Conservation (phyloP, 2,113 vertebrate species). For the Polypterus senegalus region DNA sequence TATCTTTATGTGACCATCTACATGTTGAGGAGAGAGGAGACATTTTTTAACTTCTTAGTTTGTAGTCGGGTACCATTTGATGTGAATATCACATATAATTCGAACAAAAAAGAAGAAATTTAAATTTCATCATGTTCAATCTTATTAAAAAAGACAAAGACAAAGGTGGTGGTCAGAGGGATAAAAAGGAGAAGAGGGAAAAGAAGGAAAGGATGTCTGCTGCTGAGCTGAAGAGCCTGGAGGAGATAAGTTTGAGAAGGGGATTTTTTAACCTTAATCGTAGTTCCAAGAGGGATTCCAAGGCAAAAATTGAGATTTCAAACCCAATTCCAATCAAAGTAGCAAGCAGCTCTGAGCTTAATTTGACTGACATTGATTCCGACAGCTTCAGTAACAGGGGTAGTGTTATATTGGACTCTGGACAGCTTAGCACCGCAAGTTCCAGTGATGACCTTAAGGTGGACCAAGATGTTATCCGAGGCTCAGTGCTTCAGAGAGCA, state of each 20-base stretch:
- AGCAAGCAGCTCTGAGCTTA: constrained; percentile 68
- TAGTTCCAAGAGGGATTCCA: constrained; percentile 70
- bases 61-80: too few species aligned
- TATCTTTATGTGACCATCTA: too few species aligned
- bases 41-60: too few species aligned
- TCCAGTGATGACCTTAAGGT: constrained; percentile 65
- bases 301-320: constrained; percentile 78
- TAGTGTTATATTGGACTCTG: constrained; percentile 50
- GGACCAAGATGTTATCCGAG: constrained; percentile 53
- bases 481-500: constrained; percentile 72
- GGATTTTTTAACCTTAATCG: constrained; percentile 86
- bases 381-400: constrained; percentile 58
- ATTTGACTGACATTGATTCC: constrained; percentile 57
- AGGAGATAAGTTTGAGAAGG: constrained; percentile 84
- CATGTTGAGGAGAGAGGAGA: too few species aligned
- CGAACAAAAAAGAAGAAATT: too few species aligned
- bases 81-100: too few species aligned
- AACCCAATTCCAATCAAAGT: constrained; percentile 89
- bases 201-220: constrained; percentile 92
- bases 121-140: constrained; percentile 57
- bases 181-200: constrained; percentile 80
- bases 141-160: constrained; percentile 87
- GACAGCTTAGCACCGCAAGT: constrained; percentile 54
- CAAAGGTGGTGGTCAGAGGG: constrained; percentile 56
- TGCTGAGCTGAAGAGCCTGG: constrained; percentile 78